Evolutionary conservation across 2,888 invertebrate genomes (phyloP).

Genomic region (Phorcus lineatus): DNA sequence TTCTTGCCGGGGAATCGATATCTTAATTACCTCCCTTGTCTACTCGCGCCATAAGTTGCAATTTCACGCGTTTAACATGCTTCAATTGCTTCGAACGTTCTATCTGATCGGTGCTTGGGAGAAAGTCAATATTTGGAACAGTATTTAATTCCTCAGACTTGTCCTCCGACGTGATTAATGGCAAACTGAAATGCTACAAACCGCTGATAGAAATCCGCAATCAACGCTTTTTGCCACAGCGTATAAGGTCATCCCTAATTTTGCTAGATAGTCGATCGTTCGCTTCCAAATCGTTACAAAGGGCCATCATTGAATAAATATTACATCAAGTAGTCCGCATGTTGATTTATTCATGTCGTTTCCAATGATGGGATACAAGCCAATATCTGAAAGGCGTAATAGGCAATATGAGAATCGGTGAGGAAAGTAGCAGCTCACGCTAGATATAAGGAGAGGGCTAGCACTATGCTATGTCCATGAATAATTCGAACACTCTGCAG

Average conservation of each 20-base stretch:
- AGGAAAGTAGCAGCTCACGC: no score
- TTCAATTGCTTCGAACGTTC: neutral
- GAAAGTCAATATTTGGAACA: slow-evolving; percentile 17
- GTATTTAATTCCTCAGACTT: slow-evolving; percentile 4
- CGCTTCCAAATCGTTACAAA: neutral
- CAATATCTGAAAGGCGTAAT: no score
- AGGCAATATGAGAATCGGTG: no score
- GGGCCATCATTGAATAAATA: neutral
- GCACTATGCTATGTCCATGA: no score
- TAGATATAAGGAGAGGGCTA: no score
- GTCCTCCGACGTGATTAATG: slow-evolving; percentile 11
- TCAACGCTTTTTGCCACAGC: neutral
- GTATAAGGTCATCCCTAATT: neutral
- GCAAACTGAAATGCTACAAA: neutral
- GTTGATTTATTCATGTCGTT: no score
- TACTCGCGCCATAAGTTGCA: slow-evolving; percentile 8
- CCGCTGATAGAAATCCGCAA: neutral
- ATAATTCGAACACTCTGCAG: no score
- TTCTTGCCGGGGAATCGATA: neutral
- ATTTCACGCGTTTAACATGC: slow-evolving; percentile 25
- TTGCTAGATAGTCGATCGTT: neutral
- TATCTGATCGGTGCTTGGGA: neutral
- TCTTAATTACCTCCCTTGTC: slow-evolving; percentile 16
- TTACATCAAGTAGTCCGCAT: no score
- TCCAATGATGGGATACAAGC: no score